Percentiles rank a stretch among this genome's conserved stretches.
phyloP scores from a whole-genome alignment of 2,888 invertebrate genomes.

The Standfussiana lucernea region DNA sequence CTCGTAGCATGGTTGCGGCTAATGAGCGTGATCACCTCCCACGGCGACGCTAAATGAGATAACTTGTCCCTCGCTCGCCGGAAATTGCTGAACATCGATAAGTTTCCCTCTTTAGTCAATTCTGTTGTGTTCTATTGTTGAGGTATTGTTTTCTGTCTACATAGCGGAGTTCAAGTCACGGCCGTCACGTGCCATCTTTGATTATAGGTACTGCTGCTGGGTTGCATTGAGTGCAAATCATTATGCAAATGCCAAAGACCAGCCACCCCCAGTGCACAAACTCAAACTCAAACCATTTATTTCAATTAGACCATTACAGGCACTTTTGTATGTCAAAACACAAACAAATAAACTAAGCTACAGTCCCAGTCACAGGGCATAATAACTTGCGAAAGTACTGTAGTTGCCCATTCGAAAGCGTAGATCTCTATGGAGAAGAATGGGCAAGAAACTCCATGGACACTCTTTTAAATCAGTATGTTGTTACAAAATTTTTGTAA shows the following conservation, averaged over 20 bases:
- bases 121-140: conserved; percentile 11
- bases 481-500: no score
- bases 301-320: no score
- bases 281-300: no score
- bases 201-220: no score
- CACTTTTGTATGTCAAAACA: no score
- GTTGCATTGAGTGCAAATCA: neutral
- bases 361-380: no score
- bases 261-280: neutral
- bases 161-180: neutral
- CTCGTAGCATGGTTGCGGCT: conserved; percentile 36
- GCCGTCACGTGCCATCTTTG: neutral
- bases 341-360: no score
- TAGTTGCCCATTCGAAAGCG: no score
- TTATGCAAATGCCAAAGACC: neutral
- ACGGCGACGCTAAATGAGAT: conserved; percentile 45
- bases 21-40: conserved; percentile 60
- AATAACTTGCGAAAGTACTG: no score
- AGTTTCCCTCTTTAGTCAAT: conserved; percentile 24
- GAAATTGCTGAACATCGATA: conserved; percentile 30
- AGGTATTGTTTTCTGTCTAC: conserved; percentile 1
- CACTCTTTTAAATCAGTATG: no score
- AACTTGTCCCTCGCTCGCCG: conserved; percentile 40
- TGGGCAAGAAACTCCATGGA: no score
- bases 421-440: no score